Conservation (phyloP, 1,140 invertebrate species). For the Linepithema humile region DNA sequence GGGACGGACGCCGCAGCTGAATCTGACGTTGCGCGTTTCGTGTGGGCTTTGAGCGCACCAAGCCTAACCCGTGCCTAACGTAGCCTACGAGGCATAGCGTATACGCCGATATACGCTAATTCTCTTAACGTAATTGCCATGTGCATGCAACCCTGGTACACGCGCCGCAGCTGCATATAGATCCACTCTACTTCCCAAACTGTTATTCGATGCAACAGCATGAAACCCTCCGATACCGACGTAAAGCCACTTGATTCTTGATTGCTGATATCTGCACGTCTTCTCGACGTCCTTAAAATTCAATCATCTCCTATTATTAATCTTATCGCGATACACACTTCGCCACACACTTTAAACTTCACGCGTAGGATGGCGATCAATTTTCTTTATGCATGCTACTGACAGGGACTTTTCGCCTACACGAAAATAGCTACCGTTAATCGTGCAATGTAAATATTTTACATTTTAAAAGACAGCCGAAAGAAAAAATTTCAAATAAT, state of each 20-base stretch:
- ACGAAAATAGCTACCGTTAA: not conserved
- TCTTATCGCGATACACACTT: conserved; percentile 28
- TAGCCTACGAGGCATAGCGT: not conserved
- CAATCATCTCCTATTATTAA: conserved; percentile 62
- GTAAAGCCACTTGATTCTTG: not conserved
- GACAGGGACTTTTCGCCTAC: conserved; percentile 26
- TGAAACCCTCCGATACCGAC: not conserved
- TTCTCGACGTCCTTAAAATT: conserved; percentile 47
- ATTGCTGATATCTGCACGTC: not conserved
- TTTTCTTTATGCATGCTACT: conserved; percentile 55
- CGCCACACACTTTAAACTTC: conserved; percentile 42
- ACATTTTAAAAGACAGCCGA: not conserved
- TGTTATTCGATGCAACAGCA: conserved; percentile 38
- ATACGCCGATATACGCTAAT: conserved; percentile 14
- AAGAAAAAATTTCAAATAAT: not conserved
- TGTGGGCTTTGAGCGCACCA: not conserved
- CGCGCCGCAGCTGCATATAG: not conserved
- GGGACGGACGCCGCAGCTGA: conserved; percentile 14
- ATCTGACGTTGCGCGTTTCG: not conserved
- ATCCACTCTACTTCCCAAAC: conserved; percentile 29
- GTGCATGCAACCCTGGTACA: conserved; percentile 16
- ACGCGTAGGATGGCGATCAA: conserved; percentile 53
- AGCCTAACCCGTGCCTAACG: conserved; percentile 1
- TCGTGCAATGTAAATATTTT: conserved; percentile 41
- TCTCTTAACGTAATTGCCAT: conserved; percentile 39